These are phyloP conservation scores for Phymatocera aterrima DNA, from an alignment of 2,888 invertebrate genomes.

Conservation along the genomic window DNA sequence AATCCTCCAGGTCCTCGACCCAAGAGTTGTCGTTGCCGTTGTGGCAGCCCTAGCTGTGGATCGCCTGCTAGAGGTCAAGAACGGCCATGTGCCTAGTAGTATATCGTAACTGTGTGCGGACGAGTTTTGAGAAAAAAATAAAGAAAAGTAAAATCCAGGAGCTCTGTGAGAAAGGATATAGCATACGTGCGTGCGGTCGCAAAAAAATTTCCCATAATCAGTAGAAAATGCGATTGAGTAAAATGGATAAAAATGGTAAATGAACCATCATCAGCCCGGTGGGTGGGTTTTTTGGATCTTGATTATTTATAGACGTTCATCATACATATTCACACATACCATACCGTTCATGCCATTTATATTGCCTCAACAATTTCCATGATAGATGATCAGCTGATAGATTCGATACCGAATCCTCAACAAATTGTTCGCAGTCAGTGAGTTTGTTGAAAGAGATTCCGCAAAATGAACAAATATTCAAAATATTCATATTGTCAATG, in stretches of 20 bases:
- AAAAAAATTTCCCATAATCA: neutral
- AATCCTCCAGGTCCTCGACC: constrained; percentile 4
- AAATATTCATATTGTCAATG: neutral
- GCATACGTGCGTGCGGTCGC: neutral
- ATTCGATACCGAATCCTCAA: neutral
- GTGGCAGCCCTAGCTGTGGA: constrained; percentile 29
- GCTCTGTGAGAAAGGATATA: neutral
- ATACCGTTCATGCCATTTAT: neutral
- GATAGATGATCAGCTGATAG: no score
- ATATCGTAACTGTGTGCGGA: neutral
- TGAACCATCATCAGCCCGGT: neutral
- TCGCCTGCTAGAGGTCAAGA: constrained; percentile 25
- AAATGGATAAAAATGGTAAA: neutral
- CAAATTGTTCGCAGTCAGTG: neutral
- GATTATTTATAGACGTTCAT: neutral
- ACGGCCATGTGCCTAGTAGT: neutral
- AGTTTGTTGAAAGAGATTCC: neutral
- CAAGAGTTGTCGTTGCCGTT: constrained; percentile 29
- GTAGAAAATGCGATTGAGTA: neutral
- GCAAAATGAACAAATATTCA: neutral
- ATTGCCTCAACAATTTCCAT: neutral
- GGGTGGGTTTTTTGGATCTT: neutral
- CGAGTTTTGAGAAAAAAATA: neutral
- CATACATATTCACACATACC: no score
- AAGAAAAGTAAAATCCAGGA: neutral